Conservation (phyloP, 2,797 vertebrate genomes). For the Pygocentrus nattereri region DNA sequence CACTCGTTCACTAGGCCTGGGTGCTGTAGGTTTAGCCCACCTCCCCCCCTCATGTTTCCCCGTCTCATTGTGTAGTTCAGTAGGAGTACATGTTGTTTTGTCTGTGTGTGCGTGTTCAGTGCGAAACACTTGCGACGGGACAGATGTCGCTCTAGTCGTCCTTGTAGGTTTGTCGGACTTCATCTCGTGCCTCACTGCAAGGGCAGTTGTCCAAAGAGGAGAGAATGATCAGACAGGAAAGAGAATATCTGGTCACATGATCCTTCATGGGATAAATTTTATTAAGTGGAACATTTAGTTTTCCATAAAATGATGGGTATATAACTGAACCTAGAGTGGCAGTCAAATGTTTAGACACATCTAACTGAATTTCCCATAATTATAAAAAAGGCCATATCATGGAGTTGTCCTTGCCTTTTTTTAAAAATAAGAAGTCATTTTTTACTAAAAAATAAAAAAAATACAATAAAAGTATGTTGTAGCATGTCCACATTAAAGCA, state of each 20-base stretch:
- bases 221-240: background rate
- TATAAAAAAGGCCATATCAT: no score
- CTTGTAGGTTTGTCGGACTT: slow-evolving; percentile 42
- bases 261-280: background rate
- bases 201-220: slow-evolving; percentile 50
- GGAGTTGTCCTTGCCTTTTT: no score
- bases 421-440: no score
- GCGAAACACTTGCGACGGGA: slow-evolving; percentile 22
- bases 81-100: slow-evolving; percentile 54
- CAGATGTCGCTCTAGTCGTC: slow-evolving; percentile 45
- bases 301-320: no score
- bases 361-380: no score
- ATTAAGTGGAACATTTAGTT: background rate
- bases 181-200: slow-evolving; percentile 57
- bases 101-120: slow-evolving; percentile 46
- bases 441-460: no score
- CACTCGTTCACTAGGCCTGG: slow-evolving; percentile 32
- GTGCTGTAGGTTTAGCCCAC: slow-evolving; percentile 40
- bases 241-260: background rate
- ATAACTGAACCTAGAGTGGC: background rate
- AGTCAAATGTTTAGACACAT: background rate
- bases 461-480: no score
- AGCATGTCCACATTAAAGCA: no score
- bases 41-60: slow-evolving; percentile 38
- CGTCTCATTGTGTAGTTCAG: slow-evolving; percentile 59